Evolutionary conservation across 2,888 invertebrate genomes (phyloP), one percentile per base, ranked within the genome.

Genomic region (Sinopyrophorus schimmeli): DNA sequence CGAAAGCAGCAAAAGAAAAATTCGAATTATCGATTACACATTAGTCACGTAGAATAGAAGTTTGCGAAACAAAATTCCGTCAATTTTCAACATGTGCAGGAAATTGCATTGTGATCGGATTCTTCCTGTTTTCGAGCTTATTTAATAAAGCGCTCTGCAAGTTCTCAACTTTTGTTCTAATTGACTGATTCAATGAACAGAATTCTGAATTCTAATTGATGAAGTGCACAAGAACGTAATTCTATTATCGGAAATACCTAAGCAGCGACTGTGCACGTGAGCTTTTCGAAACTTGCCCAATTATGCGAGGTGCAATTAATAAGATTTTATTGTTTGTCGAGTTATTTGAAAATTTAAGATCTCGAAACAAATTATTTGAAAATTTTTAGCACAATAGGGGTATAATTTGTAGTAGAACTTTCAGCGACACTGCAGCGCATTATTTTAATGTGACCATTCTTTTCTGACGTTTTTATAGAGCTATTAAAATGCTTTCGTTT

Each of bases 361-460:
- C n/a, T n/a, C n/a, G n/a, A 14, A 20, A 3, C 43, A 43, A 24
- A 44, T 44, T 44, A 28, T 37, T 31, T 34, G 38, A 44, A 44
- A 44, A 44, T 44, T 44, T 20, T 15, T 21, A 7, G 34, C 38
- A 44, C 31, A 38, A 44, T 30, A 37, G 31, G 24, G 31, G 16
- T 17, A 37, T 44, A 37, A 44, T 44, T 44, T 44, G 44, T 44
- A 44, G 44, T 44, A 30, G 23, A 37, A 44, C 44, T 44, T 44
- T 44, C 44, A 44, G 30, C 44, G 37, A 21, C 44, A 44, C 37
- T 38, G 37, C 28, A 15, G 23, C 21, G 16, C 44, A 44, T 37
- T 44, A 44, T 37, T 44, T 44, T 31, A 43, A 37, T 44, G 44
- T 44, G 37, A 24, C 44, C 44, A 38, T 44, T 44, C 44, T 37